Evolutionary conservation across 2,888 invertebrate species (phyloP).

Genomic region (Athalia rosae): DNA sequence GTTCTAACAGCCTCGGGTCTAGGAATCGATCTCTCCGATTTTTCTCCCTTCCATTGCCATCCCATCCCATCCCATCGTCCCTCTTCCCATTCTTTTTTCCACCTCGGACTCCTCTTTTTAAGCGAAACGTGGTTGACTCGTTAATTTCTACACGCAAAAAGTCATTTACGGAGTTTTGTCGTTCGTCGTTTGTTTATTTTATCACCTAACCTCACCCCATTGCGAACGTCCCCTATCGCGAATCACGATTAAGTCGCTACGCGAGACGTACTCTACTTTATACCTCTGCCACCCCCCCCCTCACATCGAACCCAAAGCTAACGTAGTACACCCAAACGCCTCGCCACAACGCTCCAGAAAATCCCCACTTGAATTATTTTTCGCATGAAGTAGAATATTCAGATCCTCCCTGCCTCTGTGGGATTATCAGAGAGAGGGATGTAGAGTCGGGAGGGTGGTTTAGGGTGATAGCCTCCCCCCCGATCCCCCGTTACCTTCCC

Average conservation of each 20-base stretch:
- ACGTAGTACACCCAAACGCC: too few species aligned
- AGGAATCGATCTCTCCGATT: constrained; percentile 64
- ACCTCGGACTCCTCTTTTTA: constrained; percentile 5
- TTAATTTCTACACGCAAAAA: constrained; percentile 12
- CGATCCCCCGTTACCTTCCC: neutral
- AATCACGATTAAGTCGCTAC: constrained; percentile 5
- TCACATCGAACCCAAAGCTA: neutral
- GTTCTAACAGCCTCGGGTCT: constrained; percentile 63
- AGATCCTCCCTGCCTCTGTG: neutral
- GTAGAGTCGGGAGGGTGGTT: too few species aligned
- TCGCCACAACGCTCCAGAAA: neutral
- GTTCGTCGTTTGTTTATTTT: constrained; percentile 17
- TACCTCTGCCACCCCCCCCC: too few species aligned
- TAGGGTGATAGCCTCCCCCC: too few species aligned
- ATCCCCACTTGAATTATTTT: constrained; percentile 35
- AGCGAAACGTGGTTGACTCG: constrained; percentile 8
- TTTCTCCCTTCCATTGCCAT: constrained; percentile 40
- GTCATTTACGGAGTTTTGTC: constrained; percentile 6
- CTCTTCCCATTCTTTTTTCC: too few species aligned
- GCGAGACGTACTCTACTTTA: constrained; percentile 1
- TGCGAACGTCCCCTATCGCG: neutral
- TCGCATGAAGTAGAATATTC: constrained; percentile 5
- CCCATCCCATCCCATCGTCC: neutral
- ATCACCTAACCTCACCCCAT: too few species aligned
- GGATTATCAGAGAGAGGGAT: constrained; percentile 24